These are phyloP conservation scores for Phainopepla nitens DNA, from an alignment of 2,113 vertebrate genomes.

Conservation along the genomic window DNA sequence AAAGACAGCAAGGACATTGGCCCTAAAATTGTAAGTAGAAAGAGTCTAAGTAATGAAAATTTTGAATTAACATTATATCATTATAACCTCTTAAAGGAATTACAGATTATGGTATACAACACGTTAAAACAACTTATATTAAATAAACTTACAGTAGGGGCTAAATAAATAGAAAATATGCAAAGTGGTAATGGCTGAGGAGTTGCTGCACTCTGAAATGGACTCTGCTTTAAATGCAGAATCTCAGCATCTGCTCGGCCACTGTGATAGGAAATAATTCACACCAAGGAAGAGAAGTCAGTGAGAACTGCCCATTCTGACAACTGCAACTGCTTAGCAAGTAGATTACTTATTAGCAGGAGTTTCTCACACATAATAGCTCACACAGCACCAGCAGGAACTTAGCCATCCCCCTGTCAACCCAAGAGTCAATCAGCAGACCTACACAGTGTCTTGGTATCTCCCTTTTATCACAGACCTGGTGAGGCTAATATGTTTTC, in stretches of 20 bases:
- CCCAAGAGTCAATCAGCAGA: background rate
- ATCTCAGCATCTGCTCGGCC: background rate
- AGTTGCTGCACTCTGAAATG: background rate
- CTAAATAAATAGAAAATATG: background rate
- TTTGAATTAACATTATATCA: background rate
- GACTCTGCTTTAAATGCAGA: background rate
- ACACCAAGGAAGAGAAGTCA: background rate
- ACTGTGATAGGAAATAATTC: accelerated
- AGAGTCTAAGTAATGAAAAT: background rate
- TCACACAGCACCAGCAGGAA: background rate
- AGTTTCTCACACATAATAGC: background rate
- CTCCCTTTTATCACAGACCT: background rate
- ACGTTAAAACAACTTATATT: background rate
- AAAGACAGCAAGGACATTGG: constrained; percentile 90
- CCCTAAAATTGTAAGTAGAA: constrained; percentile 68
- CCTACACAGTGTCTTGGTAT: background rate
- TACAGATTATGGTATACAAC: background rate
- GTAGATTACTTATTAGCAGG: background rate
- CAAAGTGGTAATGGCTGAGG: background rate
- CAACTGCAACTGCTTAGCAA: background rate
- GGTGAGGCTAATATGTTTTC: background rate
- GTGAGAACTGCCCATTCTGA: background rate
- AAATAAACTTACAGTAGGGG: background rate
- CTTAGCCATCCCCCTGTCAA: background rate
- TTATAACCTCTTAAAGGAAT: background rate